These are phyloP conservation scores for Drosophila ogumai DNA, from an alignment of 1,140 invertebrate species.

Conservation along the genomic window DNA sequence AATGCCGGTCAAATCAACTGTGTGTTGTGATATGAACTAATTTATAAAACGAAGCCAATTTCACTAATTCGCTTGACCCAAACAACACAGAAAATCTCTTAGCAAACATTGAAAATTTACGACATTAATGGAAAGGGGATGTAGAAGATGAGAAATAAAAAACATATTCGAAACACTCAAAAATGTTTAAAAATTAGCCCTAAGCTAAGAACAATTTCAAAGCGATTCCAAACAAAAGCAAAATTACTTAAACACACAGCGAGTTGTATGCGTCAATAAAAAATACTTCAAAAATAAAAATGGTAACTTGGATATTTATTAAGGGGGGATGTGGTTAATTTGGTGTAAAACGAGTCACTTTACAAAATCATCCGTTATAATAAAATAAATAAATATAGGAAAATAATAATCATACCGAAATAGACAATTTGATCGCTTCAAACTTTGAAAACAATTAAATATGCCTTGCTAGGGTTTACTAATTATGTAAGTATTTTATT, in stretches of 20 bases:
- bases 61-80: conserved; percentile 51
- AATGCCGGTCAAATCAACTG: conserved; percentile 78
- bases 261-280: conserved; percentile 77
- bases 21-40: conserved; percentile 84
- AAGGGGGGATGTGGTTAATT: too few species aligned
- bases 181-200: conserved; percentile 31
- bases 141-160: conserved; percentile 25
- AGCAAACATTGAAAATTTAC: conserved; percentile 8
- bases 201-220: conserved; percentile 44
- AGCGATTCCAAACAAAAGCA: conserved; percentile 52
- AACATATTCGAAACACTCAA: conserved; percentile 26
- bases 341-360: too few species aligned
- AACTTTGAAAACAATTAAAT: too few species aligned
- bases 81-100: conserved; percentile 32
- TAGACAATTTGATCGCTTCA: too few species aligned
- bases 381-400: too few species aligned
- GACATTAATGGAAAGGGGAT: conserved; percentile 43
- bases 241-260: conserved; percentile 73
- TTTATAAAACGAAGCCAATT: conserved; percentile 67
- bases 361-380: too few species aligned
- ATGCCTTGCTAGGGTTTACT: too few species aligned
- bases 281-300: conserved; percentile 29
- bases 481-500: background rate
- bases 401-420: too few species aligned
- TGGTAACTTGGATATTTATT: background rate